phyloP scores from a whole-genome alignment of 2,797 vertebrate genomes.

The Hypotaenidia philippensis region DNA sequence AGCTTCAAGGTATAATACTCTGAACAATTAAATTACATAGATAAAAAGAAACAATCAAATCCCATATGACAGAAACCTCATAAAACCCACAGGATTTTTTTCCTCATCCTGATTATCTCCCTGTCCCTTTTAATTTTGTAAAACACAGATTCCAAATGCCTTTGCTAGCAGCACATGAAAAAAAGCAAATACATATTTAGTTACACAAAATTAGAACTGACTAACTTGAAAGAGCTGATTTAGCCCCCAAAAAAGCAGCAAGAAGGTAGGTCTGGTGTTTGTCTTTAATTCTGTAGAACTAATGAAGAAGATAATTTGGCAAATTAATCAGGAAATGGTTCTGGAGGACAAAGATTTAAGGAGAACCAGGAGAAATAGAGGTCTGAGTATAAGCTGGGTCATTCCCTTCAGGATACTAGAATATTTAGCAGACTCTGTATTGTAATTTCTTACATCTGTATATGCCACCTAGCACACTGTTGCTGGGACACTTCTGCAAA shows the following conservation, averaged over 20 bases:
- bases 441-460: neutral
- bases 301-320: neutral
- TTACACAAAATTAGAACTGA: neutral
- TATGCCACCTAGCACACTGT: neutral
- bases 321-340: neutral
- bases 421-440: neutral
- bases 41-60: neutral
- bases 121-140: slow-evolving; percentile 6
- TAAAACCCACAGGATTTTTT: neutral
- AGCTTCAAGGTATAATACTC: slow-evolving; percentile 9
- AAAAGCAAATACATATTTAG: slow-evolving; percentile 30
- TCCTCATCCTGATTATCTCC: neutral
- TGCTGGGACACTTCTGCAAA: neutral
- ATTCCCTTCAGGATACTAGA: neutral
- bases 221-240: slow-evolving; percentile 9
- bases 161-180: slow-evolving; percentile 22
- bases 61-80: neutral
- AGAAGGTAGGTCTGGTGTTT: neutral
- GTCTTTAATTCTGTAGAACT: neutral
- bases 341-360: neutral
- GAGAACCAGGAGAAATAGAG: neutral
- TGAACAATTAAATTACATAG: neutral
- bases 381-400: neutral
- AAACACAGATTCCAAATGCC: neutral
- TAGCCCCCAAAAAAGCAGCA: neutral